Percentiles rank a stretch among this genome's conserved stretches.
Conservation (phyloP, 2,113 vertebrate species). For the Grus americana region DNA sequence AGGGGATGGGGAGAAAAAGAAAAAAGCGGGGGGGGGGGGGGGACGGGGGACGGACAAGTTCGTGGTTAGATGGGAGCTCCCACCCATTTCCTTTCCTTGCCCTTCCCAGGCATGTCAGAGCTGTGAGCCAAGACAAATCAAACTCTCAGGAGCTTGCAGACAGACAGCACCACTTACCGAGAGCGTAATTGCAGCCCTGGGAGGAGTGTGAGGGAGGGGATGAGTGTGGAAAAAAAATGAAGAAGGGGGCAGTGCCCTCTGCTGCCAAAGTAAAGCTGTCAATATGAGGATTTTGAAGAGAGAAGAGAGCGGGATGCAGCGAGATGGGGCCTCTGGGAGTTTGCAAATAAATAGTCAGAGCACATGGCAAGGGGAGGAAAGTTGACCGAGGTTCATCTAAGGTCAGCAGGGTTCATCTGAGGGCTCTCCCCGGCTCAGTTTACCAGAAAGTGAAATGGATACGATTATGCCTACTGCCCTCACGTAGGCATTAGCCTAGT, state of each 20-base stretch:
- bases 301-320: rapidly evolving
- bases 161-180: constrained; percentile 72
- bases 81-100: constrained; percentile 94
- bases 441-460: background rate
- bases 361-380: background rate
- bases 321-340: background rate
- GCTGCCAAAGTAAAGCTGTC: constrained; percentile 14
- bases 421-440: background rate
- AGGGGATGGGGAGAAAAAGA: background rate
- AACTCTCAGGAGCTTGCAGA: constrained; percentile 77
- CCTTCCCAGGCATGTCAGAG: constrained; percentile 91
- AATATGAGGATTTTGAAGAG: rapidly evolving
- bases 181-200: constrained; percentile 69
- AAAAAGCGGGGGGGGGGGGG: background rate
- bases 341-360: background rate
- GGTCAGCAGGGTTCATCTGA: background rate
- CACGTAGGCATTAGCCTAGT: background rate
- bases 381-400: background rate
- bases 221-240: background rate
- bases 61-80: constrained; percentile 75
- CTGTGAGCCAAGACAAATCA: constrained; percentile 85
- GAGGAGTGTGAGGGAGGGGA: constrained; percentile 59
- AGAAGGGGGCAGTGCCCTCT: constrained; percentile 67
- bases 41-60: background rate
- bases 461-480: rapidly evolving